Percentiles rank a stretch among this genome's conserved stretches.
Conservation (phyloP, 1,140 invertebrate genomes). For the Zaprionus kolodkinae region DNA sequence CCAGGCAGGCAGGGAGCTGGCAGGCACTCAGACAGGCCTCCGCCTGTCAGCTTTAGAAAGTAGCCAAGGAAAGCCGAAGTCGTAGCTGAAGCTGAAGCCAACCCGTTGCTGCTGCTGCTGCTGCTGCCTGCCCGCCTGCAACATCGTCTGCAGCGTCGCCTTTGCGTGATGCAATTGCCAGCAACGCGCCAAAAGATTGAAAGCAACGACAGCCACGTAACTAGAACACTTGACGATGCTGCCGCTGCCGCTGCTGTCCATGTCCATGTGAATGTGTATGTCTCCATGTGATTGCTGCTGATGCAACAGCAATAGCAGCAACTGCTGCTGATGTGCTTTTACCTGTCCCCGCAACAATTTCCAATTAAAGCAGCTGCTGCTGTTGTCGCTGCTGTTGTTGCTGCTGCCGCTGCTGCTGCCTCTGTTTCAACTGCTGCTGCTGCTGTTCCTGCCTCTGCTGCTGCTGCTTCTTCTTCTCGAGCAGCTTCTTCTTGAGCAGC, state of each 20-base stretch:
- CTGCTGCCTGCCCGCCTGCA: constrained; percentile 23
- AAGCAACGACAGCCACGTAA: constrained; percentile 80
- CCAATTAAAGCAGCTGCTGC: constrained; percentile 65
- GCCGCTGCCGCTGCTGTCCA: not conserved
- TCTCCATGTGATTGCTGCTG: constrained; percentile 35
- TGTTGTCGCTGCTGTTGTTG: constrained; percentile 7
- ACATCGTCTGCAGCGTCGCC: constrained; percentile 23
- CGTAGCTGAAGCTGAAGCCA: constrained; percentile 20
- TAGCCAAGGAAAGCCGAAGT: constrained; percentile 57
- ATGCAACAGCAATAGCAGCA: constrained; percentile 30
- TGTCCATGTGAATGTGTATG: constrained; percentile 13
- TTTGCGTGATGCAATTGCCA: constrained; percentile 81
- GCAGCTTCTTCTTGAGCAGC: constrained; percentile 10
- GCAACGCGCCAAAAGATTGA: constrained; percentile 79
- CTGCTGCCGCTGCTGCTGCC: constrained; percentile 16
- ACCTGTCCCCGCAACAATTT: constrained; percentile 52
- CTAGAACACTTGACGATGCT: constrained; percentile 80
- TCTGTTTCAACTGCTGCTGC: too few species aligned
- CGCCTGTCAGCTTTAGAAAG: constrained; percentile 67
- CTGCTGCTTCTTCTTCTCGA: too few species aligned
- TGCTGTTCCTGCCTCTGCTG: too few species aligned
- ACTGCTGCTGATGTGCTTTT: constrained; percentile 46
- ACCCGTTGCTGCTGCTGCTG: constrained; percentile 54
- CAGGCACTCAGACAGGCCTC: too few species aligned
- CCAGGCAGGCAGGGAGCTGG: not conserved